A percentile compares a stretch with the other conserved stretches of the same genome.
Conservation (phyloP, 2,797 vertebrate genomes). For the Spea hammondii region DNA sequence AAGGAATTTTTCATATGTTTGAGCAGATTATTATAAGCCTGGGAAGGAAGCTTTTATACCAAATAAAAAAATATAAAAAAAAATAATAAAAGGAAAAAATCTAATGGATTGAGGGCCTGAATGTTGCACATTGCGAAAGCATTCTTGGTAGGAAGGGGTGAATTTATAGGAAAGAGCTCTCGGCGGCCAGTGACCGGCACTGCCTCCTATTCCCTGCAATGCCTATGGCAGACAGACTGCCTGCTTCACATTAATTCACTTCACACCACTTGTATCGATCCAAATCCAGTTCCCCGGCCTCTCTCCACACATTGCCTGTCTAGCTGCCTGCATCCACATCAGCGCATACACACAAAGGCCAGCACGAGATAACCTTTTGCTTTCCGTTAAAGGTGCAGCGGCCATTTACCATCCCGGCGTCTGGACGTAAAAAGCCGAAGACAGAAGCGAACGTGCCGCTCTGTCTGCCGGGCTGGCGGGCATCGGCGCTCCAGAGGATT, state of each 20-base stretch:
- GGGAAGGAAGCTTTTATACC: too few relatives aligned
- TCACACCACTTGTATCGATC: conserved; percentile 74
- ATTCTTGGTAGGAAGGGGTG: conserved; percentile 51
- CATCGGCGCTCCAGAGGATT: conserved; percentile 40
- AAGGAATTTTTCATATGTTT: too few relatives aligned
- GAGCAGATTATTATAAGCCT: too few relatives aligned
- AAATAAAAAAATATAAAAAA: too few relatives aligned
- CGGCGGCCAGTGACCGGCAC: conserved; percentile 58
- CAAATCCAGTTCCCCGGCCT: conserved; percentile 67
- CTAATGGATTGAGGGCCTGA: too few relatives aligned
- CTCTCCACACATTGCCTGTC: conserved; percentile 71
- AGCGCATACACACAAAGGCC: conserved; percentile 71
- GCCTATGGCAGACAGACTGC: conserved; percentile 72
- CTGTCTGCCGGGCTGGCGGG: conserved; percentile 32
- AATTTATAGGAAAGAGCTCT: conserved; percentile 57
- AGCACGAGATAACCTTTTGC: conserved; percentile 64
- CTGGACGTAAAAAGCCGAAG: conserved; percentile 10
- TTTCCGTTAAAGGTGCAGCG: conserved; percentile 64
- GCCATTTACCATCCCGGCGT: conserved; percentile 54
- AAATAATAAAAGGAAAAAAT: too few relatives aligned
- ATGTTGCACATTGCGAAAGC: background rate
- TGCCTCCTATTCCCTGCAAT: conserved; percentile 59
- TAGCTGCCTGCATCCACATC: conserved; percentile 70
- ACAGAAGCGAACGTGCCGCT: conserved; percentile 27
- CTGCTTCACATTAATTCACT: conserved; percentile 74